Conservation (phyloP, 2,888 invertebrate species). For the Lasioglossum villosulum region DNA sequence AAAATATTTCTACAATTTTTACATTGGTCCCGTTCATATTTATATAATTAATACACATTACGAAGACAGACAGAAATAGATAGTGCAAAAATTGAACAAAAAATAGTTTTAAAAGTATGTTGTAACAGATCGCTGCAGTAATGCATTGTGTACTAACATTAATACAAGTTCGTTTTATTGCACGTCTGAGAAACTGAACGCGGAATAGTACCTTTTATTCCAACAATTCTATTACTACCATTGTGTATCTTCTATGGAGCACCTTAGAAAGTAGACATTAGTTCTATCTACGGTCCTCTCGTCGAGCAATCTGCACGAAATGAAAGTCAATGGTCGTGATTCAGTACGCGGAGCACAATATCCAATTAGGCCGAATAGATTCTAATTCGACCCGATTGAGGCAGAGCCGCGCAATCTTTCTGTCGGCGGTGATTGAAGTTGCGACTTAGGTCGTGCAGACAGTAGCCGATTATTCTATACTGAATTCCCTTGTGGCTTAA, state of each 20-base stretch:
- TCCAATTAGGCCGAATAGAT: constrained; percentile 81
- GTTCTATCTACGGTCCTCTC: constrained; percentile 16
- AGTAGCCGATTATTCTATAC: constrained; percentile 79
- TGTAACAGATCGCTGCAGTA: not conserved
- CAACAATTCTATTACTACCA: not conserved
- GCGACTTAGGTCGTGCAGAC: constrained; percentile 54
- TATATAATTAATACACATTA: not conserved
- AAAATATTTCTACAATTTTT: not conserved
- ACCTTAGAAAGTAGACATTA: constrained; percentile 24
- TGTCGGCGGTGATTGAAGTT: constrained; percentile 75
- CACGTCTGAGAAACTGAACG: not conserved
- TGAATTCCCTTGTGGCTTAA: constrained; percentile 48
- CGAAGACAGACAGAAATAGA: too few species aligned
- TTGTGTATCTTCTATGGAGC: not conserved
- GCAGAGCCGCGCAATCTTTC: constrained; percentile 72
- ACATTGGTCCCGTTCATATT: not conserved
- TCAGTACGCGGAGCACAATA: constrained; percentile 78
- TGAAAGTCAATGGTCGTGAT: constrained; percentile 71
- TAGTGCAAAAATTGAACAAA: not conserved
- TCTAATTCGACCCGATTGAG: constrained; percentile 79
- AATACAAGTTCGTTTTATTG: not conserved
- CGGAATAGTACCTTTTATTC: not conserved
- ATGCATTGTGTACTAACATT: not conserved
- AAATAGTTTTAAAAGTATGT: not conserved
- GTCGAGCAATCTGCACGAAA: constrained; percentile 5